These are phyloP conservation scores for Prionchulus punctatus DNA, from an alignment of 2,888 invertebrate genomes.

Conservation along the genomic window DNA sequence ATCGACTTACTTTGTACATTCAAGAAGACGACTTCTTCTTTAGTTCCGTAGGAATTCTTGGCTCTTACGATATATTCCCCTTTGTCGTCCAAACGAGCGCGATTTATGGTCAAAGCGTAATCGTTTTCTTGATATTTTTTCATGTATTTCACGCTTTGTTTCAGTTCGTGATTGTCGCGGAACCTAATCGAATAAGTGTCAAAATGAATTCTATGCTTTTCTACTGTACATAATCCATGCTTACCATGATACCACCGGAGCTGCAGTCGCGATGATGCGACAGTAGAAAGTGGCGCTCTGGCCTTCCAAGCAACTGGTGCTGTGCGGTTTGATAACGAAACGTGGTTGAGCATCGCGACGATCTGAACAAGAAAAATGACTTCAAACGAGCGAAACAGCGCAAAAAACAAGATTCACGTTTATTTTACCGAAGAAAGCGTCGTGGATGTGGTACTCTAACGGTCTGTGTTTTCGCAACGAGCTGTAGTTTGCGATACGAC, in stretches of 20 bases:
- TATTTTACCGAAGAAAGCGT: constrained; percentile 78
- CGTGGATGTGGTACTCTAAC: constrained; percentile 89
- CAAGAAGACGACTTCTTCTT: constrained; percentile 87
- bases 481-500: constrained; percentile 89
- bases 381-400: neutral
- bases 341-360: constrained; percentile 91
- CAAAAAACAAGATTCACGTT: too few species aligned
- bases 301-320: constrained; percentile 88
- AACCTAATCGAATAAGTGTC: constrained; percentile 35
- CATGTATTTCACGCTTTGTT: constrained; percentile 97
- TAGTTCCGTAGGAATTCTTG: constrained; percentile 84
- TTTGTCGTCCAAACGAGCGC: constrained; percentile 80
- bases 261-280: constrained; percentile 75
- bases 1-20: constrained; percentile 63
- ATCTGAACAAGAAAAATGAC: constrained; percentile 44
- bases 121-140: constrained; percentile 89
- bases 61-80: constrained; percentile 93
- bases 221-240: constrained; percentile 9
- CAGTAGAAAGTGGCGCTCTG: constrained; percentile 94
- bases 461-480: constrained; percentile 82
- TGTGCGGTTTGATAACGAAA: constrained; percentile 89
- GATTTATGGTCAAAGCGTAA: constrained; percentile 90
- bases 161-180: constrained; percentile 72
- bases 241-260: constrained; percentile 82
- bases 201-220: too few species aligned